These are phyloP conservation scores for Caenorhabditis sp. DNA, from an alignment of 2,888 invertebrate species.

Conservation along the genomic window DNA sequence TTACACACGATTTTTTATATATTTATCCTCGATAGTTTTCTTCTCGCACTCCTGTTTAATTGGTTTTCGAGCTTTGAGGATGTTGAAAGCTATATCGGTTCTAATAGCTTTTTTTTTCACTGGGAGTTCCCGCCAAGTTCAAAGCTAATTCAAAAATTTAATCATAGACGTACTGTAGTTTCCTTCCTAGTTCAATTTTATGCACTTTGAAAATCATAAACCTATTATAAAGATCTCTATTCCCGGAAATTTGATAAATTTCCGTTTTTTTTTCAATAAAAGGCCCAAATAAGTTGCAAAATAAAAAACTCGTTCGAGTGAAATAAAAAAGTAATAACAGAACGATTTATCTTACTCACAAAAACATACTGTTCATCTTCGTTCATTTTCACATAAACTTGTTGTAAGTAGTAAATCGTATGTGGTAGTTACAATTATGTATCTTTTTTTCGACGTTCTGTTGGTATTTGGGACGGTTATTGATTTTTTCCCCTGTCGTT, in stretches of 20 bases:
- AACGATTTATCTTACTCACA: background rate
- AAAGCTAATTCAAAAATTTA: no score
- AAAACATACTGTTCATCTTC: background rate
- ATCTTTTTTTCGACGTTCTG: background rate
- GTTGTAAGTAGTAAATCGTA: background rate
- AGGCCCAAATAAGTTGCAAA: background rate
- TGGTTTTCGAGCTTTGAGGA: no score
- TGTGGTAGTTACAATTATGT: background rate
- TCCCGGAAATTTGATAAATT: background rate
- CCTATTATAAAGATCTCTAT: background rate
- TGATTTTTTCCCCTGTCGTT: background rate
- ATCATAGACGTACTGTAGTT: no score
- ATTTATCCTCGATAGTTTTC: no score
- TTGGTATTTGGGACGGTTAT: background rate
- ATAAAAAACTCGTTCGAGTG: background rate
- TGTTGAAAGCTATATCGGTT: no score
- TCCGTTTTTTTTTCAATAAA: background rate
- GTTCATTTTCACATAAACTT: background rate
- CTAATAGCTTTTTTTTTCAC: no score
- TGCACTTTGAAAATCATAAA: background rate
- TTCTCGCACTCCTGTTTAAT: no score
- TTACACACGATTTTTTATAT: no score
- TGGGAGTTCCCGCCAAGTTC: no score
- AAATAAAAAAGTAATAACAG: background rate
- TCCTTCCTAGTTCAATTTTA: no score